Conservation (phyloP, 2,113 vertebrate genomes). For the Cyprinodon variegatus region DNA sequence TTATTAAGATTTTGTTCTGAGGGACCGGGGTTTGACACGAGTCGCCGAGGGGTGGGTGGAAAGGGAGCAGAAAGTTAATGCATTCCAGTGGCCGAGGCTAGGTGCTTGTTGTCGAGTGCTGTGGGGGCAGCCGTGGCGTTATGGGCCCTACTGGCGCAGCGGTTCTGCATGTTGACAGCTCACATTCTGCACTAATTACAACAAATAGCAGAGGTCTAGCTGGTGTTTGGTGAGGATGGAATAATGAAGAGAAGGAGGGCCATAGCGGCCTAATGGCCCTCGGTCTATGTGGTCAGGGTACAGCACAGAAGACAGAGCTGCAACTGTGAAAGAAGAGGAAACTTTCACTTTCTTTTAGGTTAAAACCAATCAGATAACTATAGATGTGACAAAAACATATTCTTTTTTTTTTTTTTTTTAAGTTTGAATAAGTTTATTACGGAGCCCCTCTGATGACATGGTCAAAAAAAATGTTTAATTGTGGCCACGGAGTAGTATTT, state of each 20-base stretch:
- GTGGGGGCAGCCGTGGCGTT: conserved; percentile 51
- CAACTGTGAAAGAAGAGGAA: neutral
- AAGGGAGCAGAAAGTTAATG: conserved; percentile 71
- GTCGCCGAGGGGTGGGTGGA: conserved; percentile 82
- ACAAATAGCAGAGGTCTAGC: conserved; percentile 74
- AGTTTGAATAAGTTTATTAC: too few relatives aligned
- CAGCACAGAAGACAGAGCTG: conserved; percentile 37
- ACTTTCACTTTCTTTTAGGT: neutral
- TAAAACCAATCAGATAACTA: too few relatives aligned
- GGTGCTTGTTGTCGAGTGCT: conserved; percentile 70
- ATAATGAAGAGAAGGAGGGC: conserved; percentile 76
- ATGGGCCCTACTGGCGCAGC: conserved; percentile 57
- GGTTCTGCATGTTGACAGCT: conserved; percentile 79
- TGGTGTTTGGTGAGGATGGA: conserved; percentile 74
- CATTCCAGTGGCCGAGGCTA: conserved; percentile 68
- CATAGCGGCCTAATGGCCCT: conserved; percentile 59
- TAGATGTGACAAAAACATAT: too few relatives aligned
- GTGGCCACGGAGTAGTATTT: too few relatives aligned
- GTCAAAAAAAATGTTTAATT: too few relatives aligned
- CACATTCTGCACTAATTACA: conserved; percentile 82
- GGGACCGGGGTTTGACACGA: conserved; percentile 93
- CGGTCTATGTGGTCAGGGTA: conserved; percentile 59
- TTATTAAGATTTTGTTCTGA: conserved; percentile 99
- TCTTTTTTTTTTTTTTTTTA: too few relatives aligned
- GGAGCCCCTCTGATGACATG: too few relatives aligned